Evolutionary conservation across 1,140 invertebrate species (phyloP), one percentile per base, ranked within the genome.

Genomic region (Chlorops oryzae): DNA sequence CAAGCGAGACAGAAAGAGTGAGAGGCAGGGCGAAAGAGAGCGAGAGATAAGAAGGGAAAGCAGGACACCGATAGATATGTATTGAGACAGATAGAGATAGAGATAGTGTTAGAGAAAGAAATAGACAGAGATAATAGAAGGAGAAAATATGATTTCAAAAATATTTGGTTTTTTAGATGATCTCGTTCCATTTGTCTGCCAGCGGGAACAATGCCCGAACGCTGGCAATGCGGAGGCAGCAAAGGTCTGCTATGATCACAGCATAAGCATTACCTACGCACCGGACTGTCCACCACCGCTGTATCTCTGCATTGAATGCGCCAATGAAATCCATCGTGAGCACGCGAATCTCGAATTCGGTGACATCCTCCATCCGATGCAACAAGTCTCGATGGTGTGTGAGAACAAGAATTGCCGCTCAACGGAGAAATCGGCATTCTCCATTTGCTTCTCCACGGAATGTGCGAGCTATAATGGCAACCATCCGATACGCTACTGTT

Each of bases 361-460:
- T 60, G 92, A 96, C 71, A 88, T 97, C 58, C 77, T 96, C 41
- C 89, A 93, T 73, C 95, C 94, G 1, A 92, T 94, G 81, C 89
- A 92, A 65, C 90, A 93, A 78, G 88, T 94, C 12, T 91, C 92
- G 2, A 88, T 91, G 78, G 83, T 90, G 43, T 98, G 96, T 74
- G 96, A 98, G 75, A 97, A 97, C 72, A 98, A 98, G 89, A 96
- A 94, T 65, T 99, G 96, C 72, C 81, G 90, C 47, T 88, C 90
- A 1, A 81, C 81, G 9, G 90, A 96, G 52, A 96, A 96, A 72
- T 84, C 88, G n/a, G 94, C 95, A 2, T 85, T 94, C 44, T 92
- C 90, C 15, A 93, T 96, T 23, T 99, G 96, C 68, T 99, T 98
- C 75, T 92, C 92, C 10, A 87, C 86, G 34, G 95, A 98, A 73